Base-by-base conservation (phyloP, 2,888 invertebrate species). In the Agrochola litura region DNA sequence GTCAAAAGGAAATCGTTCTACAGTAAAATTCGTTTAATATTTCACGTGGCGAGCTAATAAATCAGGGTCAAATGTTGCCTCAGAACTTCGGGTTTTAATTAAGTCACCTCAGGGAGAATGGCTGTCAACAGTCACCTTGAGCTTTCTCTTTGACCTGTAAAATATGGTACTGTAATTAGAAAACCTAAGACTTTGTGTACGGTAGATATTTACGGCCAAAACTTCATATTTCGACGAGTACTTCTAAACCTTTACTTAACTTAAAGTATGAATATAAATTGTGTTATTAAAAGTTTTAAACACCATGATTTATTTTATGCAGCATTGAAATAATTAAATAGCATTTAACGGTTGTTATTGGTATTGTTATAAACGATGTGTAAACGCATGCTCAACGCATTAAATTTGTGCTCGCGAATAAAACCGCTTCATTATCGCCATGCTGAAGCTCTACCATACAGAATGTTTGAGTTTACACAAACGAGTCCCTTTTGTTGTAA, bases 21-120 rank as follows among this genome's bases (percentile, higher is more conserved):
- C 12, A 25, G n/a, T 16, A 30, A 66, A 41, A 16, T 61, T 66
- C 10, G 6, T 30, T 43, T 16, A 80, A 80, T 75, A 74, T 49
- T 68, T 76, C 63, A 58, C 37, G 37, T 54, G 22, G 37, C 49
- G 46, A 64, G 10, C 37, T 54, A 37, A 63, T 76, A 37, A 76
- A 74, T 60, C 25, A 49, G 19, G 49, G 74, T 74, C 43, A 14
- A 30, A 41, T 46, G 9, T 54, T 54, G 19, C 0, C 37, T 4
- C 6, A n/a, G 22, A 76, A 76, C 16, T 76, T 76, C 2, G 6
- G 22, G 22, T 22, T 49, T n/a, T 58, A 46, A 76, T 65, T 49
- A 65, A n/a, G 37, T 12, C 16, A 25, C 14, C 16, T 37, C 14
- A 37, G 5, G 0, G 22, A 46, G n/a, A 49, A 37, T 12, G 46